Conservation (phyloP, 2,797 vertebrate genomes). For the Phoebastria nigripes region DNA sequence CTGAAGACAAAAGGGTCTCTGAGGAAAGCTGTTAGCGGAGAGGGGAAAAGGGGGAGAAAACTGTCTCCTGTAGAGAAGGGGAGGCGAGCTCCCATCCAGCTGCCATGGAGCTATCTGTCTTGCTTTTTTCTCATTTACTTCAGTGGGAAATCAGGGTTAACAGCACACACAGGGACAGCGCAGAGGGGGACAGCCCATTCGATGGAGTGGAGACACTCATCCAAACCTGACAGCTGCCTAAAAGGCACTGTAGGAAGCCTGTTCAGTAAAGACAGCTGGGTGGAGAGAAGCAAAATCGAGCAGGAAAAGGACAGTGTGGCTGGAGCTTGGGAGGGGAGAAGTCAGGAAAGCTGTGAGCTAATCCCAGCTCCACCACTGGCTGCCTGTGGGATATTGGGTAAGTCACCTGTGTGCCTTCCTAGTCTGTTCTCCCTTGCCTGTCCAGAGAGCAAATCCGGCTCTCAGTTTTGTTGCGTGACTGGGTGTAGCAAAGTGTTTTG, state of each 20-base stretch:
- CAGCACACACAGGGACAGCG: not conserved
- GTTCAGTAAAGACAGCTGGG: constrained; percentile 1
- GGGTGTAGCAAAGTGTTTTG: not conserved
- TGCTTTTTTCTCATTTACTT: not conserved
- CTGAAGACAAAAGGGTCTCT: not conserved
- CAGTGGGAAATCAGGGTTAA: constrained; percentile 48
- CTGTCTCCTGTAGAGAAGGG: not conserved
- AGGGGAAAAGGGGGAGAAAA: not conserved
- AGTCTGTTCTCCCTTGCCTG: not conserved
- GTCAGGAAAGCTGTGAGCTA: not conserved
- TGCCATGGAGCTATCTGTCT: not conserved
- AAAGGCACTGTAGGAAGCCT: not conserved
- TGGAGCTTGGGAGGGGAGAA: not conserved
- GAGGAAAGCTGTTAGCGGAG: not conserved
- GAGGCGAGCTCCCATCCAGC: not conserved
- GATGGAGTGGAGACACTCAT: constrained; percentile 33
- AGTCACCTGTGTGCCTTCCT: not conserved
- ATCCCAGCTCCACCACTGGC: not conserved
- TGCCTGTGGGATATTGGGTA: not conserved
- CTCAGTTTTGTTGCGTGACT: not conserved
- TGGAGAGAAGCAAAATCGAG: not conserved
- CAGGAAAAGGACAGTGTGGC: not conserved
- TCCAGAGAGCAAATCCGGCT: not conserved
- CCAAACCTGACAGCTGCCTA: constrained; percentile 48
- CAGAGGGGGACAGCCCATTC: not conserved